Evolutionary conservation across 2,888 invertebrate genomes (phyloP), one percentile per base, ranked within the genome.

Genomic region (Drosophila gaucha): DNA sequence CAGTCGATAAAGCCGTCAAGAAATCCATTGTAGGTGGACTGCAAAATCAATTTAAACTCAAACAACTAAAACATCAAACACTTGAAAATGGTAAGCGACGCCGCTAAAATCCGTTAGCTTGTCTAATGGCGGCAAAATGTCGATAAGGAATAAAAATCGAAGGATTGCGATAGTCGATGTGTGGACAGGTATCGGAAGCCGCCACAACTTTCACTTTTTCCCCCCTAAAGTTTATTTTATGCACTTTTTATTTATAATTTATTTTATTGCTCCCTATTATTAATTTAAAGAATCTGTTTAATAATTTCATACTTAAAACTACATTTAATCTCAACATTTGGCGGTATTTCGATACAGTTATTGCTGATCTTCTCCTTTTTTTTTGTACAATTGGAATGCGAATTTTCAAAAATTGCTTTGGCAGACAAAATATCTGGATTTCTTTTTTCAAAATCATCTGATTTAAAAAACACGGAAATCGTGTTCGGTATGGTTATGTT

Each of bases 1-100:
- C 74, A 0, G 60, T 71, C 2, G 67, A 78, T 47, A 80, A 49
- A 4, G 60, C 49, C 3, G 56, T 57, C 9, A 67, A 31, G 35
- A 80, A 80, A 62, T 80, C 74, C 87, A 80, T 80, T 24, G 14
- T 22, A 6, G 4, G 4, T 1, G 5, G 4, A 8, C 8, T 8
- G 5, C 9, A 0, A 10, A 1, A 39, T 6, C 0, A 6, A n/a
- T 24, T 24, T 20, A 8, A 3, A 16, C 2, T 6, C 2, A 8
- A 4, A 28, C 2, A 8, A 16, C 3, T 0, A n/a, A 9, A 30
- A 8, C 3, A 2, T 8, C 1, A 16, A 24, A 16, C 4, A 4
- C 14, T 12, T 22, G 6, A 39, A 4, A 1, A 35, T 20, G 6
- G 6, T 1, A n/a, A n/a, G 31, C 18, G 10, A 10, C 6, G 6